These are phyloP conservation scores for Saturnia pavonia DNA, from an alignment of 2,888 invertebrate genomes.

Conservation along the genomic window DNA sequence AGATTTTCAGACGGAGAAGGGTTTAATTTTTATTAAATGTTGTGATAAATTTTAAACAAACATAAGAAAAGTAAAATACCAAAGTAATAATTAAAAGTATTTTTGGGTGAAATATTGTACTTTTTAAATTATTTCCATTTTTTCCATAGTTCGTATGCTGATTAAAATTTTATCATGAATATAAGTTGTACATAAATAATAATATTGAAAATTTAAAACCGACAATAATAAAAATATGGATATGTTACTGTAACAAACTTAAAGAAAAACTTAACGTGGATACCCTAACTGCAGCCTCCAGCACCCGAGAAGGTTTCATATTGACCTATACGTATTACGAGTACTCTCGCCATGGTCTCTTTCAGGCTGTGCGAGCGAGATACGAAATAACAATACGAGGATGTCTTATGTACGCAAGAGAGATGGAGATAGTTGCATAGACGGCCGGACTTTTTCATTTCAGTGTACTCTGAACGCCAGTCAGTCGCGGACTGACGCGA, in stretches of 20 bases:
- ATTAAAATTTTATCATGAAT: too few relatives aligned
- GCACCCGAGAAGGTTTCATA: conserved; percentile 80
- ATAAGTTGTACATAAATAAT: background rate
- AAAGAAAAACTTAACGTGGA: conserved; percentile 33
- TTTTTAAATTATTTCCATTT: too few relatives aligned
- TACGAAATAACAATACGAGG: conserved; percentile 34
- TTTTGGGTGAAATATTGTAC: too few relatives aligned
- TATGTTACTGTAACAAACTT: background rate
- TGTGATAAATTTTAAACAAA: too few relatives aligned
- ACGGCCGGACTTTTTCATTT: conserved; percentile 66
- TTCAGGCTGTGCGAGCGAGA: conserved; percentile 67
- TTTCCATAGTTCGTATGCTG: too few relatives aligned
- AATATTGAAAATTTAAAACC: too few relatives aligned
- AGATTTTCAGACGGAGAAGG: too few relatives aligned
- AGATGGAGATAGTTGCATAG: conserved; percentile 52
- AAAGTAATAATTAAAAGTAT: too few relatives aligned
- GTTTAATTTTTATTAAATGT: too few relatives aligned
- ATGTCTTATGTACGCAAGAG: conserved; percentile 44
- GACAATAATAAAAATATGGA: too few relatives aligned
- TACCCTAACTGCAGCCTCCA: conserved; percentile 79
- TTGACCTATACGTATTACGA: conserved; percentile 81
- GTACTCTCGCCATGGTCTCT: conserved; percentile 68
- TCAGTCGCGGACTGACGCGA: conserved; percentile 52
- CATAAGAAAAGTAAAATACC: too few relatives aligned
- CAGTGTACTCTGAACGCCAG: conserved; percentile 69